Percentiles rank a stretch among this genome's conserved stretches.
Evolutionary conservation across 2,797 vertebrate genomes (phyloP).

Genomic region (Lophius americanus): DNA sequence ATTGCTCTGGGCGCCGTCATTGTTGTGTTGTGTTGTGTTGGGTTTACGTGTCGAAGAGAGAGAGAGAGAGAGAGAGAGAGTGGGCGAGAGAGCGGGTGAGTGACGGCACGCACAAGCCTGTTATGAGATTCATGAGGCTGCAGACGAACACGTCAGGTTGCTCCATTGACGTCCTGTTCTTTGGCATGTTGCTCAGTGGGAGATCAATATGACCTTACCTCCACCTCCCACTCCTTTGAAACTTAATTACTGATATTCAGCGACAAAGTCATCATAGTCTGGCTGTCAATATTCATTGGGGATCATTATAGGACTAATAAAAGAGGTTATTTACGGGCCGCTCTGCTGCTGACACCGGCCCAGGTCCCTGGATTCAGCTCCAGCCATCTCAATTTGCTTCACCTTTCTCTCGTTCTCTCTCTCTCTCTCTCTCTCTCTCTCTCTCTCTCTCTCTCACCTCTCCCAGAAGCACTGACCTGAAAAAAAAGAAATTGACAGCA

Average conservation of each 20-base stretch:
- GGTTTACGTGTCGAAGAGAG: conserved; percentile 12
- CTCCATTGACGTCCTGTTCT: conserved; percentile 78
- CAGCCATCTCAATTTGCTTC: conserved; percentile 80
- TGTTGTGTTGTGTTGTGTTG: conserved; percentile 23
- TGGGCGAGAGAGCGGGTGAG: not conserved
- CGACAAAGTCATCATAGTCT: conserved; percentile 86
- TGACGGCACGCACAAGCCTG: conserved; percentile 18
- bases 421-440: conserved; percentile 5
- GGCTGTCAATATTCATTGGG: conserved; percentile 85
- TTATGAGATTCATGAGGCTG: conserved; percentile 56
- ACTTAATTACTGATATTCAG: conserved; percentile 87
- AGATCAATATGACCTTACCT: conserved; percentile 88
- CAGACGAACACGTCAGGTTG: conserved; percentile 63
- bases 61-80: not conserved
- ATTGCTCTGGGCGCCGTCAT: conserved; percentile 56
- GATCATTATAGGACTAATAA: conserved; percentile 86
- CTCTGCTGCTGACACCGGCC: conserved; percentile 79
- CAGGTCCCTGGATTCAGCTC: conserved; percentile 71
- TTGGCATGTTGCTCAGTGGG: conserved; percentile 77
- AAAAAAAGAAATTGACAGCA: conserved; percentile 80
- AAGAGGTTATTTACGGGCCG: conserved; percentile 82
- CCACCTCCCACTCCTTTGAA: conserved; percentile 82
- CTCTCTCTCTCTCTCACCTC: conserved; percentile 48
- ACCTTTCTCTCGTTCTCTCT: conserved; percentile 32
- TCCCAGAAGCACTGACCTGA: conserved; percentile 82